Conservation (phyloP, 2,797 vertebrate species). For the Lagocephalus sceleratus region DNA sequence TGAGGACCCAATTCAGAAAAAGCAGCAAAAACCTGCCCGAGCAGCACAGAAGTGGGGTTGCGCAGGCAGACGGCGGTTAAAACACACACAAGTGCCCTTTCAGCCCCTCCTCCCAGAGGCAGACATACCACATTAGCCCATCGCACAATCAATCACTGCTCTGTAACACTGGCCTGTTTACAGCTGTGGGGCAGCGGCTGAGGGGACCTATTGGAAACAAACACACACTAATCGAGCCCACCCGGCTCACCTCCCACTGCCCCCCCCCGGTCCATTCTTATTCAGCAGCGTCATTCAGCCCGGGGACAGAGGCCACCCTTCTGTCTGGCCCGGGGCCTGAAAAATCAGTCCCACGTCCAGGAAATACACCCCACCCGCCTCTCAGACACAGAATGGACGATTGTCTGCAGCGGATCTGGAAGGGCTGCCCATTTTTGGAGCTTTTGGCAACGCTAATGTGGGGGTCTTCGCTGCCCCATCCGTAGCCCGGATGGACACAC, state of each 20-base stretch:
- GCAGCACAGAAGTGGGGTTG: background rate
- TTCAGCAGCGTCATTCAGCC: constrained; percentile 74
- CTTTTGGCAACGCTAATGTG: constrained; percentile 63
- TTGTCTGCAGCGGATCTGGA: constrained; percentile 77
- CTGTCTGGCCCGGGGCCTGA: constrained; percentile 75
- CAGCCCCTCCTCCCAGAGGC: constrained; percentile 25
- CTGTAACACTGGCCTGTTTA: constrained; percentile 59
- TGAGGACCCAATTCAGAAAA: constrained; percentile 2
- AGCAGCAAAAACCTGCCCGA: background rate
- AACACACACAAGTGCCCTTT: constrained; percentile 37
- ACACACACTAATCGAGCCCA: constrained; percentile 55
- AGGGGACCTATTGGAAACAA: constrained; percentile 51
- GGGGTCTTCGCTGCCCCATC: constrained; percentile 55
- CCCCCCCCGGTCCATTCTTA: constrained; percentile 49
- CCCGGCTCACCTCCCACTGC: constrained; percentile 50
- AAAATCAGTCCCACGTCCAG: constrained; percentile 77
- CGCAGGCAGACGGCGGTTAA: constrained; percentile 26
- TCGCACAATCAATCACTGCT: constrained; percentile 56
- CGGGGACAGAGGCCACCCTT: constrained; percentile 77
- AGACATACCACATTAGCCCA: constrained; percentile 46
- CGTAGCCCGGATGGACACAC: constrained; percentile 56
- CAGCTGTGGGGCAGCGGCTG: constrained; percentile 40
- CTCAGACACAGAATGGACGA: constrained; percentile 68
- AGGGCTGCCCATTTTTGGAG: constrained; percentile 78
- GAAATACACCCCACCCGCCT: constrained; percentile 75